Base-by-base conservation (phyloP, 2,888 invertebrate species). In the Drosophila helvetica region DNA sequence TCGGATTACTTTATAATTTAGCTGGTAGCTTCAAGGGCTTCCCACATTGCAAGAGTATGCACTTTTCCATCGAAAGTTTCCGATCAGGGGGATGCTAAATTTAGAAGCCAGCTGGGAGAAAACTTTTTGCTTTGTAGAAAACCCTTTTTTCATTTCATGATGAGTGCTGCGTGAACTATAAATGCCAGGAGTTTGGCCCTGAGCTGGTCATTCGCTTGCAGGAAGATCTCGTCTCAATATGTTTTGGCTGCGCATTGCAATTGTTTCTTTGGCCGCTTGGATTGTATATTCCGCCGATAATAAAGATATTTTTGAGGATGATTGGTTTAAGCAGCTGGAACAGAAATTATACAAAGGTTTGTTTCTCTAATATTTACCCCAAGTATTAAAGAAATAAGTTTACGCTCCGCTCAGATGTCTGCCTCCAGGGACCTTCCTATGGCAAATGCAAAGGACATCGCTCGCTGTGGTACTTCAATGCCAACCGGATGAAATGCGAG, bases 11-110 rank as follows among this genome's bases (percentile, higher is more conserved):
- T 12, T 3, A 10, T 22, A 22, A 5, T 9, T 9, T 30, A 10
- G 38, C 38, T 5, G 6, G 38, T 38, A 15, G 38, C 38, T 38
- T 33, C 12, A 15, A 38, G 38, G 38, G 15, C 38, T 67, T 79
- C 63, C 75, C 50, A 33, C 56, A 54, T 64, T n/a, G 86, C 78
- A 86, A 77, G 66, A 59, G 52, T 43, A 8, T 54, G 55, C 25
- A 38, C 19, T 42, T 42, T 66, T 54, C 43, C 22, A 25, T 43
- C 8, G 12, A 9, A 47, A 38, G 2, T 38, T 38, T 38, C 7
- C n/a, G n/a, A 15, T 38, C 2, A 38, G 15, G 15, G 15, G 2
- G 6, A 38, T 38, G 15, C 38, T 38, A 7, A 38, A n/a, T 7
- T 38, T 38, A 6, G 15, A 38, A 7, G 7, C 7, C n/a, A 38